These are phyloP conservation scores for Panthera uncia DNA, from an alignment of 2,113 vertebrate genomes.

Conservation along the genomic window DNA sequence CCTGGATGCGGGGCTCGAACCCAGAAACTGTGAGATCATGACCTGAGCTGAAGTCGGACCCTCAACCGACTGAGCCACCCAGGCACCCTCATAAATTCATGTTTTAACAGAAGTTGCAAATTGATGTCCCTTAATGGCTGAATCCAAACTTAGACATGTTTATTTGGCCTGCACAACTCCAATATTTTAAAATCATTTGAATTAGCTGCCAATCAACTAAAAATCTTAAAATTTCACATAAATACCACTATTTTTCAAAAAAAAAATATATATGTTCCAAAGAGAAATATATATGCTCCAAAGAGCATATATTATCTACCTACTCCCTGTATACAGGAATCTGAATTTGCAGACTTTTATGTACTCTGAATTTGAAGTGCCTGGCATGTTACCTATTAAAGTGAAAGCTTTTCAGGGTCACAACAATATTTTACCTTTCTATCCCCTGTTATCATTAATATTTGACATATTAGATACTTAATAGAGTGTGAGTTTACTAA, in stretches of 20 bases:
- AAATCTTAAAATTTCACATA: background rate
- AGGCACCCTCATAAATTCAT: background rate
- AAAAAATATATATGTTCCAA: too few species aligned
- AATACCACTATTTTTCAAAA: background rate
- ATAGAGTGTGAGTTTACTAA: background rate
- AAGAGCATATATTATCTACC: background rate
- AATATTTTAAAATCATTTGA: constrained; percentile 34
- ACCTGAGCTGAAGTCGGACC: too few species aligned
- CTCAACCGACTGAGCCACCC: too few species aligned
- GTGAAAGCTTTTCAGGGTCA: background rate
- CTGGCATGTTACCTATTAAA: background rate
- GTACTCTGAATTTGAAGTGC: background rate
- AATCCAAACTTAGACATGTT: background rate
- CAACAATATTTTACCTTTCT: constrained; percentile 29
- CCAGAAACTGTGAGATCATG: too few species aligned
- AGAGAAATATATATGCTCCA: too few species aligned
- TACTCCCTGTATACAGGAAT: background rate
- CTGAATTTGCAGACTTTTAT: background rate
- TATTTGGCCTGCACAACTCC: background rate
- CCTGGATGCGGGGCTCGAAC: too few species aligned
- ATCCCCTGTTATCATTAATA: background rate
- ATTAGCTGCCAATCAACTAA: background rate
- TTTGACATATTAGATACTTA: background rate
- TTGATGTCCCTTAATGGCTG: background rate
- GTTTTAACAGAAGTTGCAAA: constrained; percentile 6